phyloP scores from a whole-genome alignment of 2,113 vertebrate species.

The Thalassoma bifasciatum region DNA sequence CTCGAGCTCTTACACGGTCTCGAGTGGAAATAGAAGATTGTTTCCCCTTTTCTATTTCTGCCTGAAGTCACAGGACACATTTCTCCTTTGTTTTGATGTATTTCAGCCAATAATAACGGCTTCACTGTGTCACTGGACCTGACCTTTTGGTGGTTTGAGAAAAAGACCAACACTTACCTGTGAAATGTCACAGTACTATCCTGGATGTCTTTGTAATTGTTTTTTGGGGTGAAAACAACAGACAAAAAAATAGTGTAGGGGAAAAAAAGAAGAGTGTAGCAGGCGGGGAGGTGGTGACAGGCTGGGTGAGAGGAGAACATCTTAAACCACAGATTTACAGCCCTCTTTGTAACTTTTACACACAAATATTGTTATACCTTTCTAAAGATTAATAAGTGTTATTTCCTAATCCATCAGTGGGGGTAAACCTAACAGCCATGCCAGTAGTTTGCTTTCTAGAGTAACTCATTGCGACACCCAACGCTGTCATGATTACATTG shows the following conservation, averaged over 20 bases:
- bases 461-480: background rate
- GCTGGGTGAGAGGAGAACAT: background rate
- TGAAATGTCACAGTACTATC: conserved; percentile 67
- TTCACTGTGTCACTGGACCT: conserved; percentile 36
- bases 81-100: conserved; percentile 46
- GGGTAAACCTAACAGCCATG: background rate
- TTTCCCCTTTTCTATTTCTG: background rate
- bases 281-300: background rate
- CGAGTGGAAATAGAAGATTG: conserved; percentile 3
- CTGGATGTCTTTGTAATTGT: conserved; percentile 47
- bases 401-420: too few relatives aligned
- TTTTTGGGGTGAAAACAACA: conserved; percentile 26
- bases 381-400: background rate
- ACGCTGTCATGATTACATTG: too few relatives aligned
- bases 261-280: background rate
- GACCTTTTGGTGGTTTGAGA: conserved; percentile 64
- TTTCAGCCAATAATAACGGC: conserved; percentile 46
- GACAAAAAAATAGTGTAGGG: background rate
- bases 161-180: conserved; percentile 54
- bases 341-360: background rate
- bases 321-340: background rate
- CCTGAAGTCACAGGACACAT: conserved; percentile 19
- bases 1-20: conserved; percentile 16
- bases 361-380: background rate
- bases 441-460: background rate